Evolutionary conservation across 1,140 invertebrate species (phyloP).

Genomic region (Sitobion miscanthi): DNA sequence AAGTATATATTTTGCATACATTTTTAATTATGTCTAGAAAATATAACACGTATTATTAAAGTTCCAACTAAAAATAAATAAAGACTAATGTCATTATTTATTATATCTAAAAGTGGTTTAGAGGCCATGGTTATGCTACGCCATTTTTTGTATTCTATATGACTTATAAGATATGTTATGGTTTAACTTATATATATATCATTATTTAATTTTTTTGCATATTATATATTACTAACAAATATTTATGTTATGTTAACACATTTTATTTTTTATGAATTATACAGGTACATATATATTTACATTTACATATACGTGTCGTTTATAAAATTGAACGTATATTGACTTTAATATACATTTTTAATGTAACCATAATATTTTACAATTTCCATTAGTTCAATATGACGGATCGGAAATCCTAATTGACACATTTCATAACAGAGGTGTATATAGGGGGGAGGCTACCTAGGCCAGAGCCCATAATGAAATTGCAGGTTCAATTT

Average conservation of each 20-base stretch:
- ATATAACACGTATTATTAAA: conserved; percentile 6
- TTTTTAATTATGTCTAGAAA: not conserved
- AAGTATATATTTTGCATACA: not conserved
- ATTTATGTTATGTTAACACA: not conserved
- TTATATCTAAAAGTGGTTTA: not conserved
- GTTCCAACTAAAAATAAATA: not conserved
- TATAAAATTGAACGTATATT: not conserved
- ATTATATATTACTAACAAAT: not conserved
- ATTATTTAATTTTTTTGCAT: not conserved
- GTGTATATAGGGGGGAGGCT: no score
- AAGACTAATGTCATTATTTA: not conserved
- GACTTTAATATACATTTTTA: not conserved
- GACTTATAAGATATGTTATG: not conserved
- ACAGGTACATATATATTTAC: not conserved
- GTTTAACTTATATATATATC: not conserved
- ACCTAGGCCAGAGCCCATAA: no score
- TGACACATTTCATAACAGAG: not conserved
- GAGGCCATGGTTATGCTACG: not conserved
- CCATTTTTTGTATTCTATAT: not conserved
- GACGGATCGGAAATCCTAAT: not conserved
- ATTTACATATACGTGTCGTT: not conserved
- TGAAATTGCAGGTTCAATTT: no score
- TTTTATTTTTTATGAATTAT: no score
- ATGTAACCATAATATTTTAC: not conserved
- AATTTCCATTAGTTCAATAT: not conserved